Evolutionary conservation across 2,797 vertebrate species (phyloP).

Genomic region (Dermochelys coriacea): DNA sequence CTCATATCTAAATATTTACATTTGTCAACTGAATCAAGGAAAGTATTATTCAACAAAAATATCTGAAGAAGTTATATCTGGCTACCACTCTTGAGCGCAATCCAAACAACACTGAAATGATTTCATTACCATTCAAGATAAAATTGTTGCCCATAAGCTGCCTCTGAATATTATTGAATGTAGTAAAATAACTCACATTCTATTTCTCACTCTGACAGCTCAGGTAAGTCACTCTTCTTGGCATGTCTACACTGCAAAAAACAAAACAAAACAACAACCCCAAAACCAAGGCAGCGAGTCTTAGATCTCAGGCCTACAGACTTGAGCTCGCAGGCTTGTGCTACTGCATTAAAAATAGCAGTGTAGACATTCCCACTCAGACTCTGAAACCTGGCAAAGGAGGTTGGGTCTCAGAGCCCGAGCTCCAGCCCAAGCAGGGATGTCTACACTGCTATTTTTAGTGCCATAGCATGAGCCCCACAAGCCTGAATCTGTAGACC

Average conservation of each 20-base stretch:
- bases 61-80: background rate
- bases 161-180: fast-evolving
- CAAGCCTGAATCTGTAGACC: background rate
- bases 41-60: background rate
- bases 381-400: background rate
- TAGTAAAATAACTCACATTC: background rate
- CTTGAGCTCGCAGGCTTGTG: background rate
- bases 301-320: background rate
- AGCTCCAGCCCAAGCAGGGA: background rate
- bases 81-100: fast-evolving
- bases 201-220: background rate
- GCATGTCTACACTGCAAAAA: background rate
- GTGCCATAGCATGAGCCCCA: background rate
- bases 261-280: too few species aligned
- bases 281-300: background rate
- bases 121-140: background rate
- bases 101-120: background rate
- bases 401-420: background rate
- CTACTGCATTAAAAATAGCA: background rate
- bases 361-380: too few species aligned
- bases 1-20: background rate
- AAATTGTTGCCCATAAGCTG: background rate
- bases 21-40: background rate
- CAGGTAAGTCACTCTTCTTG: background rate
- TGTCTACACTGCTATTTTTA: background rate